Evolutionary conservation across 2,113 vertebrate species (phyloP), one percentile per base, ranked within the genome.

Genomic region (Actinemys pallida): DNA sequence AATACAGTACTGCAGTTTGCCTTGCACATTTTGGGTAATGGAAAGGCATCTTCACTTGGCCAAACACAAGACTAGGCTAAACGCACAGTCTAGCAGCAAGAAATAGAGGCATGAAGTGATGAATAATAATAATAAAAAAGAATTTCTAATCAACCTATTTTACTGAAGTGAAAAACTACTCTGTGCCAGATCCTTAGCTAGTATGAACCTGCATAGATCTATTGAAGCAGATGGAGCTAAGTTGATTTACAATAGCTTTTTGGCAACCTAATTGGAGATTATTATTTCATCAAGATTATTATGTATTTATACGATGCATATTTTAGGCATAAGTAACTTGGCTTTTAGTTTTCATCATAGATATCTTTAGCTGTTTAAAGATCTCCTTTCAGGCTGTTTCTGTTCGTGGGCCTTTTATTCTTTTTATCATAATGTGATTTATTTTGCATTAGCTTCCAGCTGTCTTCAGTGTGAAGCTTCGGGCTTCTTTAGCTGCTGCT

Each of bases 381-480:
- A 24, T 69, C 57, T 96, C 65, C 49, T 94, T 22, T 62, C 83
- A 90, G n/a, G 90, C 87, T 84, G 65, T 90, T 88, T 91, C 53
- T 93, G 45, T 95, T 92, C 45, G 86, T 89, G 93, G 90, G 0
- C 86, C 72, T 86, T 93, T 96, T 96, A 91, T 95, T 97, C 89
- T 93, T 31, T 62, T 72, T 20, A n/a, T 69, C n/a, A 39, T 20
- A 20, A 69, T n/a, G n/a, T 39, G 35, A 72, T 72, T 72, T 72
- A 22, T 72, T 72, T 90, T 95, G 39, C 93, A 39, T 95, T 96
- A 95, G 81, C 83, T 91, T 95, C 89, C 65, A 86, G 0, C 92
- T 91, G 92, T 95, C 89, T 96, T 97, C 95, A 96, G 86, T n/a
- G 19, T 4, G 22, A 93, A 92, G 96, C 96, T 96, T 91, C 85